Evolutionary conservation across 2,888 invertebrate species (phyloP).

Genomic region (Campaea margaritaria): DNA sequence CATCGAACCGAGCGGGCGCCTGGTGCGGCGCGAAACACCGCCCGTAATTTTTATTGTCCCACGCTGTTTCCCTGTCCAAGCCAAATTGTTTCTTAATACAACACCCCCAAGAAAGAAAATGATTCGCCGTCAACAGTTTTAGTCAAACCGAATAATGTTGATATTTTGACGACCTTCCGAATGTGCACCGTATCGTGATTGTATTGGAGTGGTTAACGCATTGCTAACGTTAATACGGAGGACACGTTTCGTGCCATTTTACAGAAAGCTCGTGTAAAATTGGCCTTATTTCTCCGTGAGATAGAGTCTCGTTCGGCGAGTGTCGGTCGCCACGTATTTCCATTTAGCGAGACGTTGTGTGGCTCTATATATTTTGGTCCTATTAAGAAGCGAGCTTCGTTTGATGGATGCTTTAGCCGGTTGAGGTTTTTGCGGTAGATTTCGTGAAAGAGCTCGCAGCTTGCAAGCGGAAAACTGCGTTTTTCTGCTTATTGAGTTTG

Average conservation of each 20-base stretch:
- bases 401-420: constrained; percentile 75
- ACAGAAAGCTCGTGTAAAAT: constrained; percentile 51
- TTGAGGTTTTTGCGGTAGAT: constrained; percentile 67
- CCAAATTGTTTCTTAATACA: constrained; percentile 71
- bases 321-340: constrained; percentile 56
- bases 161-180: constrained; percentile 70
- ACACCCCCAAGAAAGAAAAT: constrained; percentile 64
- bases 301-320: constrained; percentile 58
- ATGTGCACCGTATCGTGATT: constrained; percentile 74
- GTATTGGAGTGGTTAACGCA: constrained; percentile 72
- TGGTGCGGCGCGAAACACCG: constrained; percentile 68
- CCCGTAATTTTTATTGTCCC: constrained; percentile 78
- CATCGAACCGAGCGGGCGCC: constrained; percentile 71
- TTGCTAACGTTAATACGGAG: constrained; percentile 65
- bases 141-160: constrained; percentile 76
- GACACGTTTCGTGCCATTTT: constrained; percentile 61
- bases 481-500: constrained; percentile 51
- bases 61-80: constrained; percentile 55
- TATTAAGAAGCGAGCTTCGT: constrained; percentile 72
- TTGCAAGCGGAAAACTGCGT: constrained; percentile 52
- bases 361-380: constrained; percentile 73
- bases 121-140: constrained; percentile 58
- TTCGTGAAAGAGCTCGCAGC: constrained; percentile 55
- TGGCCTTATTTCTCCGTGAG: constrained; percentile 52
- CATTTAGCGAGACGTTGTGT: constrained; percentile 70